Percentiles rank a stretch among this genome's conserved stretches.
Evolutionary conservation across 2,797 vertebrate genomes (phyloP).

Genomic region (Sebastes cheni): DNA sequence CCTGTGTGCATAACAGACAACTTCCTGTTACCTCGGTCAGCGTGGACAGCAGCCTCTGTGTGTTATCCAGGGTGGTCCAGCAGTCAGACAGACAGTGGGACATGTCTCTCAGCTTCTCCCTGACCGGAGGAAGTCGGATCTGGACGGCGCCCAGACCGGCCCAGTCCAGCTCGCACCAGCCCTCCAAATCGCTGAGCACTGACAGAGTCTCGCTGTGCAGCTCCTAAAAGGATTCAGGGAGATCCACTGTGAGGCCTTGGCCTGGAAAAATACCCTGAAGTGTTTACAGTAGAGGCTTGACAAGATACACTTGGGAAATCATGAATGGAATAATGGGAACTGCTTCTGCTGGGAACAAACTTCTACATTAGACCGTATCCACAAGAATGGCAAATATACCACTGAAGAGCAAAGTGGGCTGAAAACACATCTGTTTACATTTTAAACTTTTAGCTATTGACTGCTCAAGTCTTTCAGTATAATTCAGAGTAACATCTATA

Average conservation of each 20-base stretch:
- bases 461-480: neutral
- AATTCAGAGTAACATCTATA: neutral
- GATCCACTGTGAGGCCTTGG: slow-evolving; percentile 7
- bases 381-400: slow-evolving; percentile 2
- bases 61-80: slow-evolving; percentile 84
- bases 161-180: slow-evolving; percentile 83
- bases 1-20: neutral
- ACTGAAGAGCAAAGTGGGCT: neutral
- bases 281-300: slow-evolving; percentile 14
- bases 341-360: neutral
- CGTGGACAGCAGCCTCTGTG: slow-evolving; percentile 82
- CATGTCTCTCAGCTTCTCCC: slow-evolving; percentile 83
- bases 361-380: neutral
- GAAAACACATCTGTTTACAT: slow-evolving; percentile 13
- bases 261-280: neutral
- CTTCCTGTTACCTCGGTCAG: slow-evolving; percentile 77
- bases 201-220: slow-evolving; percentile 80
- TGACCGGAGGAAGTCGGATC: slow-evolving; percentile 76
- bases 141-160: slow-evolving; percentile 71
- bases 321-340: neutral
- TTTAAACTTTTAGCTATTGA: neutral
- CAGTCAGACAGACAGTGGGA: slow-evolving; percentile 84
- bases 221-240: slow-evolving; percentile 65
- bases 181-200: slow-evolving; percentile 77
- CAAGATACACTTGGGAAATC: neutral